Evolutionary conservation across 2,113 vertebrate genomes (phyloP).

Genomic region (Falcunculus frontatus): DNA sequence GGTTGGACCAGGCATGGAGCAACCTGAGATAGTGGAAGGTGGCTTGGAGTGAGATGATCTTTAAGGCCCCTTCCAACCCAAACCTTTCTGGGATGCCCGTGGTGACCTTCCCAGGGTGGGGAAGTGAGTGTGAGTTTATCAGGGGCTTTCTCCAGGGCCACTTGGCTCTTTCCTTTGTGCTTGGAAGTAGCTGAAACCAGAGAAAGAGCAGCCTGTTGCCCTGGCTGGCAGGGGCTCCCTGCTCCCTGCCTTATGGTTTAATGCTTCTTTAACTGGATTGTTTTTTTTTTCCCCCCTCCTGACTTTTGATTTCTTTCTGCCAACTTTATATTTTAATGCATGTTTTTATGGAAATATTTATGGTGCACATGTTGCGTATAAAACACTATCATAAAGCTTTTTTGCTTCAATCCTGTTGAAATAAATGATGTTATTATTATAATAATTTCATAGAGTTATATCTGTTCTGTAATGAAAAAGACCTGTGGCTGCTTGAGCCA

Average conservation of each 20-base stretch:
- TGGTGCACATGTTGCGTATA: conserved; percentile 68
- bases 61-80: neutral
- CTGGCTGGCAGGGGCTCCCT: conserved; percentile 7
- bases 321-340: conserved; percentile 68
- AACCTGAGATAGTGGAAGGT: fast-evolving
- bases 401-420: conserved; percentile 62
- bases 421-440: conserved; percentile 69
- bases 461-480: conserved; percentile 68
- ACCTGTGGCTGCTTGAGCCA: conserved; percentile 55
- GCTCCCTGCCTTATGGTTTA: conserved; percentile 4
- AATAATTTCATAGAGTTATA: conserved; percentile 63
- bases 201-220: conserved; percentile 27
- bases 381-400: conserved; percentile 68
- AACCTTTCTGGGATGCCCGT: neutral
- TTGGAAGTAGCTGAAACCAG: neutral
- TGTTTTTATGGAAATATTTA: conserved; percentile 78
- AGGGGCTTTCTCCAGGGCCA: neutral
- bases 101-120: neutral
- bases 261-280: conserved; percentile 33
- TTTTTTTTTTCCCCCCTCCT: neutral
- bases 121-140: neutral
- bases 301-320: conserved; percentile 67
- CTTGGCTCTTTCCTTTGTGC: neutral
- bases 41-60: fast-evolving
- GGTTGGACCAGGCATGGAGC: neutral